phyloP scores from a whole-genome alignment of 2,888 invertebrate genomes.

The Tachystola acroxantha region DNA sequence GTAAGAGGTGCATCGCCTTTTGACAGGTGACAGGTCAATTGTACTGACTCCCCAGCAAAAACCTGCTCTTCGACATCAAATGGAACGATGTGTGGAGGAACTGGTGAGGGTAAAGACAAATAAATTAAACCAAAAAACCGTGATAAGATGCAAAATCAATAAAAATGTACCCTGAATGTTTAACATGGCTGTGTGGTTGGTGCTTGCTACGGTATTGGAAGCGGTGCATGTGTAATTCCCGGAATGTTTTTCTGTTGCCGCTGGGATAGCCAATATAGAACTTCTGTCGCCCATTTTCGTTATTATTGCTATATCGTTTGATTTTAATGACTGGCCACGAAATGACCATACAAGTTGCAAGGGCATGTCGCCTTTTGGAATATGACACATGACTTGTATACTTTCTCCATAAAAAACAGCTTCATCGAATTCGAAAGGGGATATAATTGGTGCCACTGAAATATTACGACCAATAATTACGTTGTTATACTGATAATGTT shows the following conservation, averaged over 20 bases:
- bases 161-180: conserved; percentile 81
- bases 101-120: conserved; percentile 52
- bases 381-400: conserved; percentile 76
- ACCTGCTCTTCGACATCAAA: conserved; percentile 80
- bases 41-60: conserved; percentile 81
- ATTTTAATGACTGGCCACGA: conserved; percentile 73
- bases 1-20: conserved; percentile 85
- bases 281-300: conserved; percentile 79
- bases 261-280: conserved; percentile 81
- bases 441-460: conserved; percentile 80
- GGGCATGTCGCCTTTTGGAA: conserved; percentile 84
- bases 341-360: conserved; percentile 84
- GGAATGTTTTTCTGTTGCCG: conserved; percentile 82
- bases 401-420: conserved; percentile 78
- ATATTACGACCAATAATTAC: conserved; percentile 27
- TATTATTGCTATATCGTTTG: conserved; percentile 63
- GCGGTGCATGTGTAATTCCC: conserved; percentile 88
- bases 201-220: conserved; percentile 82
- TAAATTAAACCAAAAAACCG: conserved; percentile 33
- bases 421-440: conserved; percentile 77
- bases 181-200: conserved; percentile 80
- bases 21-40: conserved; percentile 79
- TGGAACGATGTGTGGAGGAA: conserved; percentile 81
- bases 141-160: conserved; percentile 30
- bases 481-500: background rate